Evolutionary conservation across 92 coral and sea anemone genomes (phyloP).

Genomic region (Porites rus): DNA sequence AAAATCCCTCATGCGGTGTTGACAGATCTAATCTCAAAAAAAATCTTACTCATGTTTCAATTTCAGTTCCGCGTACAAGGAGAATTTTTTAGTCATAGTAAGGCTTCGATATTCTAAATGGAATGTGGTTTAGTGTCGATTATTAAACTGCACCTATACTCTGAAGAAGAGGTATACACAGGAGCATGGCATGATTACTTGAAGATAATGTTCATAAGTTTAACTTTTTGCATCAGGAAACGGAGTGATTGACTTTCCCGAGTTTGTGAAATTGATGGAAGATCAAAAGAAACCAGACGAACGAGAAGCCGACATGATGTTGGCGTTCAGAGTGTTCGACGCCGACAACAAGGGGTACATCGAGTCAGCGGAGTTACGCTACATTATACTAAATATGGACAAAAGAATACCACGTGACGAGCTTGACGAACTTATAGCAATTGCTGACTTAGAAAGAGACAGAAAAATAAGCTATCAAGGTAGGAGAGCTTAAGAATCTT

Average conservation of each 20-base stretch:
- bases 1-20: no score
- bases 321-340: conserved; percentile 85
- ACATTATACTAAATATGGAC: conserved; percentile 69
- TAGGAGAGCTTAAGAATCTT: conserved; percentile 3
- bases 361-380: conserved; percentile 74
- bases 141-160: no score
- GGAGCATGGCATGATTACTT: no score
- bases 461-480: conserved; percentile 69
- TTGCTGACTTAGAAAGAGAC: conserved; percentile 60
- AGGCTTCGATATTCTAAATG: no score
- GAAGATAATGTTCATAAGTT: background rate
- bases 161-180: no score
- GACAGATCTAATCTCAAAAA: no score
- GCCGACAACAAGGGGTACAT: conserved; percentile 81
- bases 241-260: conserved; percentile 81
- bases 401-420: conserved; percentile 73
- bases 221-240: conserved; percentile 53
- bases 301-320: conserved; percentile 70
- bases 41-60: no score
- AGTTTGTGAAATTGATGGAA: conserved; percentile 83
- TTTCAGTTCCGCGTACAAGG: no score
- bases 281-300: conserved; percentile 81
- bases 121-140: no score
- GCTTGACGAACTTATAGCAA: conserved; percentile 58
- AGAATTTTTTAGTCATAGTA: no score